phyloP scores from a whole-genome alignment of 2,113 vertebrate genomes.

The Zapus hudsonius region DNA sequence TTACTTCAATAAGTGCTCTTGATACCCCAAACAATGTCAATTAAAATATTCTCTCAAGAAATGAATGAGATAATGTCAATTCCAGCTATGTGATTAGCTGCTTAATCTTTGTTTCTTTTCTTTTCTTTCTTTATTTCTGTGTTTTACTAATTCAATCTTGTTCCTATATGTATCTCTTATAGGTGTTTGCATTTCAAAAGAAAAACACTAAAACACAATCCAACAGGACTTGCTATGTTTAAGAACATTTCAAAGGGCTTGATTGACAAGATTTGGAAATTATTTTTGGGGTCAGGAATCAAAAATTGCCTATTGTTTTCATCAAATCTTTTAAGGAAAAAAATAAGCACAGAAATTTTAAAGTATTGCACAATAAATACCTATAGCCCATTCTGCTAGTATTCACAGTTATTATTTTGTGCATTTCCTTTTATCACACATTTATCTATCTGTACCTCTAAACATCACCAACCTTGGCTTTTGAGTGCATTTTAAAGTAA shows the following conservation, averaged over 20 bases:
- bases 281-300: not conserved
- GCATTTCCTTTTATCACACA: not conserved
- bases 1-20: not conserved
- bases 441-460: not conserved
- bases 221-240: not conserved
- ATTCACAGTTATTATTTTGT: not conserved
- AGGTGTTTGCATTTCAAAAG: not conserved
- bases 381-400: not conserved
- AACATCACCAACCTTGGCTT: not conserved
- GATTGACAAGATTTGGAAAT: not conserved
- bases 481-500: conserved; percentile 24
- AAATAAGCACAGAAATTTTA: not conserved
- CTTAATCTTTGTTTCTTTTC: not conserved
- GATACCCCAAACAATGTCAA: not conserved
- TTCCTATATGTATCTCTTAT: not conserved
- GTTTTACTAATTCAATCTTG: not conserved
- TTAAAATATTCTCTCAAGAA: not conserved
- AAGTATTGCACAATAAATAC: not conserved
- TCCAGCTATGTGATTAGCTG: not conserved
- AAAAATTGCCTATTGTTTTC: not conserved
- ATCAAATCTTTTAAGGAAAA: not conserved
- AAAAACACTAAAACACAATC: not conserved
- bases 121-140: too few species aligned
- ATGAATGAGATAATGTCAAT: conserved; percentile 11
- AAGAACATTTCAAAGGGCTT: not conserved